Percentiles rank a stretch among this genome's conserved stretches.
Evolutionary conservation across 2,113 vertebrate species (phyloP).

Genomic region (Cyprinodon tularosa): DNA sequence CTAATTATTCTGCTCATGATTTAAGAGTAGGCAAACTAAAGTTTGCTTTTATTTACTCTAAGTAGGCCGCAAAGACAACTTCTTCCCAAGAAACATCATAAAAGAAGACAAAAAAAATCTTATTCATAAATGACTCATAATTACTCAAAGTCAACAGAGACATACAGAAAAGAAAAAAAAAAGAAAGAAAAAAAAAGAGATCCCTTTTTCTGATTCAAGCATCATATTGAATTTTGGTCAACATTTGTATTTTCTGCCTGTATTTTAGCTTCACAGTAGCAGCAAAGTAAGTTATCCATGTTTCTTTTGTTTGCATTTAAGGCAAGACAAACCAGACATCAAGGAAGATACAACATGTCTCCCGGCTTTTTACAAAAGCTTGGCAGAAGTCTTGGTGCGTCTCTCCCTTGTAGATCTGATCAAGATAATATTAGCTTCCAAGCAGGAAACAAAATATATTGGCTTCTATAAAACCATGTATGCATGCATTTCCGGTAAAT

Average conservation of each 20-base stretch:
- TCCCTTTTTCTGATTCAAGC: slow-evolving; percentile 12
- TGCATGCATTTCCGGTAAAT: slow-evolving; percentile 36
- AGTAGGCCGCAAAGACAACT: too few relatives aligned
- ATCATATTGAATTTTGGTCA: background rate
- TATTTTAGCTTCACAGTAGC: slow-evolving; percentile 27
- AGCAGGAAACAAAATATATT: slow-evolving; percentile 44
- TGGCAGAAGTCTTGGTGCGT: slow-evolving; percentile 32
- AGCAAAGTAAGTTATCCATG: slow-evolving; percentile 21
- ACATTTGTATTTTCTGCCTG: background rate
- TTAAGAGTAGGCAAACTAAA: too few relatives aligned
- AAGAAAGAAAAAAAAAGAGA: slow-evolving; percentile 24
- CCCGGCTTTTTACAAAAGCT: slow-evolving; percentile 46
- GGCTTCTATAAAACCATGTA: slow-evolving; percentile 44
- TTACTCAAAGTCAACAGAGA: background rate
- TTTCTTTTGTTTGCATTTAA: slow-evolving; percentile 1
- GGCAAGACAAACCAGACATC: slow-evolving; percentile 4
- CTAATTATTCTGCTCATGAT: background rate
- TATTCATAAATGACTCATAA: background rate
- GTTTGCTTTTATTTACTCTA: too few relatives aligned
- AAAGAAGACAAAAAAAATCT: background rate
- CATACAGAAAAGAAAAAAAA: slow-evolving; percentile 31
- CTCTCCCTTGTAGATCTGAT: slow-evolving; percentile 53
- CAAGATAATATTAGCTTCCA: slow-evolving; percentile 54
- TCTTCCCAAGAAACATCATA: background rate
- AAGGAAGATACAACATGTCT: slow-evolving; percentile 4